phyloP scores from a whole-genome alignment of 2,113 vertebrate species.

The Seriola quinqueradiata region DNA sequence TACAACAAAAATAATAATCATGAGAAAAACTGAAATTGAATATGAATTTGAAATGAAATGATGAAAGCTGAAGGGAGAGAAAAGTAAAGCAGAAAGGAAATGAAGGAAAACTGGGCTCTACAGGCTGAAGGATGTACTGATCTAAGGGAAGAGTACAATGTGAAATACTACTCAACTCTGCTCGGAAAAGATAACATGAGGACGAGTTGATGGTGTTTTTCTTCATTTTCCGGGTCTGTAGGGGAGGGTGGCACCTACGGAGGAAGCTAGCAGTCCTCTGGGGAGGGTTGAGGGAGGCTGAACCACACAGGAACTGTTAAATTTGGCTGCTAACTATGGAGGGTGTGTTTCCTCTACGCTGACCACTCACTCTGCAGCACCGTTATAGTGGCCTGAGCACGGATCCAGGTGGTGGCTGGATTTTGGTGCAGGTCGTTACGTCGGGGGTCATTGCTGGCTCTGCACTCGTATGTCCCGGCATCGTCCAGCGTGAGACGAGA shows the following conservation, averaged over 20 bases:
- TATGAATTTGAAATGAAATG: neutral
- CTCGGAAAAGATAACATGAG: slow-evolving; percentile 15
- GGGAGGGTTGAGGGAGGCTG: slow-evolving; percentile 52
- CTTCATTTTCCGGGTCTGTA: slow-evolving; percentile 20
- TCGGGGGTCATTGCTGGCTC: slow-evolving; percentile 96
- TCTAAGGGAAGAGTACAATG: slow-evolving; percentile 10
- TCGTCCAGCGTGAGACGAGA: slow-evolving; percentile 92
- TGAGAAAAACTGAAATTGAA: neutral
- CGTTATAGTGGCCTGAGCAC: slow-evolving; percentile 96
- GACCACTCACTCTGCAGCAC: slow-evolving; percentile 98
- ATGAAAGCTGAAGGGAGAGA: slow-evolving; percentile 1
- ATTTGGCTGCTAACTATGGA: neutral
- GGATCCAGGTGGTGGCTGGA: slow-evolving; percentile 96
- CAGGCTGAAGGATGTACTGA: slow-evolving; percentile 10
- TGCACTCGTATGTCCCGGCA: slow-evolving; percentile 97
- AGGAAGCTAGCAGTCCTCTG: slow-evolving; percentile 49
- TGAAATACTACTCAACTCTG: slow-evolving; percentile 18
- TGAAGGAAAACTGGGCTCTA: neutral
- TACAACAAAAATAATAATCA: neutral
- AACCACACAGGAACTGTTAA: slow-evolving; percentile 35
- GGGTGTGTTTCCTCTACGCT: slow-evolving; percentile 42
- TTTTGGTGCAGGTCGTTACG: slow-evolving; percentile 97
- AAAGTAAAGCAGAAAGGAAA: slow-evolving; percentile 12
- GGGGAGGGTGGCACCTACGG: slow-evolving; percentile 42
- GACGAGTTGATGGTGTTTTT: slow-evolving; percentile 21